Evolutionary conservation across 2,888 invertebrate species (phyloP).

Genomic region (Pollenia angustigena): DNA sequence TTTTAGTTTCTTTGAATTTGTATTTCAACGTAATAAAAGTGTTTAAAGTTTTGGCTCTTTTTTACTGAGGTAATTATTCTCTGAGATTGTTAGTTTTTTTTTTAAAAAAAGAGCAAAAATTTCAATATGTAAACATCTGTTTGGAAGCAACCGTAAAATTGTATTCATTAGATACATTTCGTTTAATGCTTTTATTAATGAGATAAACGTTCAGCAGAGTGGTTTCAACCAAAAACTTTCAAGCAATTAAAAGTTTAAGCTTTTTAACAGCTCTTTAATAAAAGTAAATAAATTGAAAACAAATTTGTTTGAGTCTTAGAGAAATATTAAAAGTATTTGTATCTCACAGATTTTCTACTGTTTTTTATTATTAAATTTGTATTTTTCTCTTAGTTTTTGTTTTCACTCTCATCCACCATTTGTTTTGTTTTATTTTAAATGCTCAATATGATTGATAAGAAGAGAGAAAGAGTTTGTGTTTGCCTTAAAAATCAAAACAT

Average conservation of each 20-base stretch:
- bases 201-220: neutral
- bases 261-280: neutral
- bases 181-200: neutral
- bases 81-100: neutral
- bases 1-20: slow-evolving; percentile 34
- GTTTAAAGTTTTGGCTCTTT: slow-evolving; percentile 5
- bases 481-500: slow-evolving; percentile 27
- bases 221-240: neutral
- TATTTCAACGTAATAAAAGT: neutral
- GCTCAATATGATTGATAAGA: neutral
- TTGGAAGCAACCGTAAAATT: slow-evolving; percentile 13
- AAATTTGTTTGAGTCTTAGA: too few species aligned
- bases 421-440: neutral
- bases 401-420: neutral
- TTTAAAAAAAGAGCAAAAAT: neutral
- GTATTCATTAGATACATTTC: neutral
- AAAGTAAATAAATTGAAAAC: neutral
- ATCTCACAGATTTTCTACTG: neutral
- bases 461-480: slow-evolving; percentile 2
- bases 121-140: slow-evolving; percentile 40
- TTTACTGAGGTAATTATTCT: neutral
- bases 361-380: neutral
- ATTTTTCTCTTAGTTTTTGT: slow-evolving; percentile 6
- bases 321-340: neutral
- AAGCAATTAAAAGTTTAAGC: neutral